A percentile compares a stretch with the other conserved stretches of the same genome.
Conservation (phyloP, 2,797 vertebrate species). For the Schizopygopsis pylzovi region DNA sequence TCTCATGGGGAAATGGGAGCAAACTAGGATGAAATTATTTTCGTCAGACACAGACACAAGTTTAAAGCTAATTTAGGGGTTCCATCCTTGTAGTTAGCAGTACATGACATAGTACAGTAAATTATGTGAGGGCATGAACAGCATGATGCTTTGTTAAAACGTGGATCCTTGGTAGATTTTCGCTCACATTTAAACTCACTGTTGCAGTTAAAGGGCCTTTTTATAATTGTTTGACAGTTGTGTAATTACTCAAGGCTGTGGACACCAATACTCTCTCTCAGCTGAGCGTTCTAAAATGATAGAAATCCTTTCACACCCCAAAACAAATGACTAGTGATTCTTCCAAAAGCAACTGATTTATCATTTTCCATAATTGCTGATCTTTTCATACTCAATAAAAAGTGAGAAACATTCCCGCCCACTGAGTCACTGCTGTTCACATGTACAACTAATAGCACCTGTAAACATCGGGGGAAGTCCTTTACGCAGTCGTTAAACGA, state of each 20-base stretch:
- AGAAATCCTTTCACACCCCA: neutral
- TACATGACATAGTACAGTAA: conserved; percentile 5
- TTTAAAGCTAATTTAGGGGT: neutral
- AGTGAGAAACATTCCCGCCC: conserved; percentile 54
- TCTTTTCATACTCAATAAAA: conserved; percentile 64
- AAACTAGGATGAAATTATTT: neutral
- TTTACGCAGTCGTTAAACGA: conserved; percentile 64
- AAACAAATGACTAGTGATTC: conserved; percentile 39
- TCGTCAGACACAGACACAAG: neutral
- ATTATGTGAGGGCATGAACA: neutral
- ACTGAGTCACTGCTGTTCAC: conserved; percentile 56
- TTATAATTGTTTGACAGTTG: conserved; percentile 3
- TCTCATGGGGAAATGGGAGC: neutral
- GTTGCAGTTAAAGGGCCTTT: neutral
- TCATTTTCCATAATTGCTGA: conserved; percentile 57
- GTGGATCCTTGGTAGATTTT: neutral
- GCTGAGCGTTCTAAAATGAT: neutral
- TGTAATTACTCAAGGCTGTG: neutral
- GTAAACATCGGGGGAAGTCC: conserved; percentile 63
- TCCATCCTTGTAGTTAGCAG: neutral
- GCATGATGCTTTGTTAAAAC: neutral
- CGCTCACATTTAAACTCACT: neutral
- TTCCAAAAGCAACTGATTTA: conserved; percentile 54
- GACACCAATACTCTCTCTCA: neutral
- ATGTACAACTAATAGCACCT: conserved; percentile 59